phyloP scores from a whole-genome alignment of 1,140 invertebrate species.

The Ceratina calcarata region DNA sequence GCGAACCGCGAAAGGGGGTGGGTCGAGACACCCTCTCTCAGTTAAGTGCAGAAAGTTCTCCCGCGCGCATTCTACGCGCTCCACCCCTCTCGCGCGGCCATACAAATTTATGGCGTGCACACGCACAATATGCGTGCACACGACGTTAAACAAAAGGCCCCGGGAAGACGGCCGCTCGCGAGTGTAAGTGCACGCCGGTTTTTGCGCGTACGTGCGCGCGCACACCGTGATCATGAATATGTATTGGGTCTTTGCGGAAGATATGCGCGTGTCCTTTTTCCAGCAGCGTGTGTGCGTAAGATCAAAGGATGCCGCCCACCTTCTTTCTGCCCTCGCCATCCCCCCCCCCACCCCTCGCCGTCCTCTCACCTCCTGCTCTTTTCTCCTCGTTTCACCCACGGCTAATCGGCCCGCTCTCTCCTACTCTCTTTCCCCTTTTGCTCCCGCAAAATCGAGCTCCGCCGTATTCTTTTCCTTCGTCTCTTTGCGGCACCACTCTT shows the following conservation, averaged over 20 bases:
- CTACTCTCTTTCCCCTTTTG: constrained; percentile 6
- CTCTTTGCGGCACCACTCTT: not conserved
- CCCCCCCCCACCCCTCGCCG: constrained; percentile 58
- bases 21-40: constrained; percentile 48
- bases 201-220: constrained; percentile 44
- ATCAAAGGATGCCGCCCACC: constrained; percentile 65
- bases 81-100: constrained; percentile 39
- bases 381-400: constrained; percentile 26
- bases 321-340: constrained; percentile 41
- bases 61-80: constrained; percentile 58
- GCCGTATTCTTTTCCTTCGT: constrained; percentile 4
- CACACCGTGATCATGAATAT: constrained; percentile 62
- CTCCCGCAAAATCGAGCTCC: constrained; percentile 14
- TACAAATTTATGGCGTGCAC: constrained; percentile 67
- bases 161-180: constrained; percentile 6
- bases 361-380: constrained; percentile 22
- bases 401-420: constrained; percentile 34
- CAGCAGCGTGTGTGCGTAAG: constrained; percentile 54
- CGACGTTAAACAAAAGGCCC: constrained; percentile 63
- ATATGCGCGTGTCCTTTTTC: constrained; percentile 65
- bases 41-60: constrained; percentile 67
- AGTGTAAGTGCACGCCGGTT: constrained; percentile 17
- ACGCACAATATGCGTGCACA: constrained; percentile 66
- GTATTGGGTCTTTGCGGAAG: constrained; percentile 63
- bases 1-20: not conserved